phyloP scores from a whole-genome alignment of 2,888 invertebrate species.

The Leptothorax acervorum region DNA sequence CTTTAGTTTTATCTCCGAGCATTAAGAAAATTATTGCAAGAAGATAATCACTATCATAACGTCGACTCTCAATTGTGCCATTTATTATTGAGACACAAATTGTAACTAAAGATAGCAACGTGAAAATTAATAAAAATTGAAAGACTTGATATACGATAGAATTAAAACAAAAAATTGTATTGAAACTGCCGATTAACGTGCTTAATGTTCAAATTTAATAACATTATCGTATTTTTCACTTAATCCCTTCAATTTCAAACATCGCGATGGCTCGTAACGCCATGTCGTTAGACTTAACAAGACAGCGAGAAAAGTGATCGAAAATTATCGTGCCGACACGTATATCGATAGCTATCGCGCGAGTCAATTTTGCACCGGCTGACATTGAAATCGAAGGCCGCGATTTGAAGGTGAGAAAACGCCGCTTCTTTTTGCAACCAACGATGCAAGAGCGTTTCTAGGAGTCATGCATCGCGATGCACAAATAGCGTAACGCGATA shows the following conservation, averaged over 20 bases:
- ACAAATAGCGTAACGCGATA: slow-evolving; percentile 43
- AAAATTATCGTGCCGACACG: slow-evolving; percentile 59
- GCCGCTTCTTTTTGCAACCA: neutral
- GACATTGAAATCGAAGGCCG: slow-evolving; percentile 46
- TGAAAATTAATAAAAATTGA: neutral
- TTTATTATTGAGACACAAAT: slow-evolving; percentile 10
- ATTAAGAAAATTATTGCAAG: neutral
- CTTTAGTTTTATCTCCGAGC: neutral
- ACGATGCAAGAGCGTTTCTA: slow-evolving; percentile 60
- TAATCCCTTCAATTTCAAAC: neutral
- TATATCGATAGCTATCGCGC: slow-evolving; percentile 49
- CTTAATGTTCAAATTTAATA: slow-evolving; percentile 17
- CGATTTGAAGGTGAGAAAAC: slow-evolving; percentile 38
- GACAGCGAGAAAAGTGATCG: slow-evolving; percentile 48
- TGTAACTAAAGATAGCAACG: neutral
- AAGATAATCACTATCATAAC: neutral
- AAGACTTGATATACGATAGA: neutral
- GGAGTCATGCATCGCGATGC: slow-evolving; percentile 58
- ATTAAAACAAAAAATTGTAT: neutral
- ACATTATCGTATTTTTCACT: neutral
- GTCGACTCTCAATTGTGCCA: neutral
- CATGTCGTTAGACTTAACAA: slow-evolving; percentile 18
- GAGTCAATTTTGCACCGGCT: slow-evolving; percentile 47
- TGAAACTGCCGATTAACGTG: neutral
- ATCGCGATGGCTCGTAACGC: slow-evolving; percentile 1